These are phyloP conservation scores for Bombus superbus DNA, from an alignment of 1,140 invertebrate genomes.

Conservation along the genomic window DNA sequence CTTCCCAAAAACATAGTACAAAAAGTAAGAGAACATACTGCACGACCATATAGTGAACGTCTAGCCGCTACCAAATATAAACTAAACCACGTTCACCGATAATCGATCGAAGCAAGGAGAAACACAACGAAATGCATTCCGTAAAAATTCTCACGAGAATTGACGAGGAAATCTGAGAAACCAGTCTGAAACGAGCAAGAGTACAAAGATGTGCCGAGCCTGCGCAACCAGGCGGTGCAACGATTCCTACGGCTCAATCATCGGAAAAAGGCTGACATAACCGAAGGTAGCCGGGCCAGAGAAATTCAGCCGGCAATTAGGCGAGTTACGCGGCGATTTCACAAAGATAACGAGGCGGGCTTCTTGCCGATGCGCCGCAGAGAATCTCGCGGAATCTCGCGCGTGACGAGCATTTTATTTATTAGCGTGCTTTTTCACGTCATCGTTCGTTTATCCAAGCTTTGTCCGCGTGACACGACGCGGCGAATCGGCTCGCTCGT, in stretches of 20 bases:
- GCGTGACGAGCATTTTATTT: constrained; percentile 40
- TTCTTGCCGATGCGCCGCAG: neutral
- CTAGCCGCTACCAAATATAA: too few species aligned
- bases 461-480: neutral
- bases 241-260: constrained; percentile 20
- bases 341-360: constrained; percentile 8
- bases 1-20: too few species aligned
- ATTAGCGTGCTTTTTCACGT: constrained; percentile 42
- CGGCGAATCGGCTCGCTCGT: neutral
- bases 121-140: too few species aligned
- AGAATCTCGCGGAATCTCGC: constrained; percentile 34
- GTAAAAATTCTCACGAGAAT: too few species aligned
- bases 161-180: neutral
- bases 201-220: too few species aligned
- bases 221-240: neutral
- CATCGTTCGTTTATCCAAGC: constrained; percentile 47
- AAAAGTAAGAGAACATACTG: too few species aligned
- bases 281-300: constrained; percentile 16
- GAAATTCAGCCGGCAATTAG: constrained; percentile 55
- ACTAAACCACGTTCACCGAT: too few species aligned
- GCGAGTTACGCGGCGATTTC: constrained; percentile 36
- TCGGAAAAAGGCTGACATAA: neutral
- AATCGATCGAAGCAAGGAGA: too few species aligned
- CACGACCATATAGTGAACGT: too few species aligned
- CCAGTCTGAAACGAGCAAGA: neutral